phyloP scores from a whole-genome alignment of 2,113 vertebrate species.

The Brachyhypopomus occidentalis region DNA sequence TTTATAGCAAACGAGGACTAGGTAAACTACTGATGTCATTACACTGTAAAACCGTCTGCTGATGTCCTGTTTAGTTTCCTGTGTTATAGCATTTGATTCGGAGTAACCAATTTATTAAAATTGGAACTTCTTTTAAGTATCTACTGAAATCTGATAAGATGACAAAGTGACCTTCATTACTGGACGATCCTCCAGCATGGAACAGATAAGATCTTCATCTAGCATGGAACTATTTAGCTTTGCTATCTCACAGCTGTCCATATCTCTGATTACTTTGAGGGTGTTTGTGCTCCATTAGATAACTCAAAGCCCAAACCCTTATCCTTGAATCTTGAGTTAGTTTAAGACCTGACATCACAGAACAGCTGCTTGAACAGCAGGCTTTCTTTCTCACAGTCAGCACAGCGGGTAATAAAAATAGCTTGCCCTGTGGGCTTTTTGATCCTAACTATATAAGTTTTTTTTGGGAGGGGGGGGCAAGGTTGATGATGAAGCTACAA shows the following conservation, averaged over 20 bases:
- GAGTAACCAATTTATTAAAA: no score
- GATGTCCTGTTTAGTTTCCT: no score
- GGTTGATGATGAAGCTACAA: not conserved
- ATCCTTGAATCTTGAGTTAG: conserved; percentile 25
- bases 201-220: not conserved
- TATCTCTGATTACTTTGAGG: conserved; percentile 9
- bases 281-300: conserved; percentile 4
- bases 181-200: not conserved
- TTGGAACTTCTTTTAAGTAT: not conserved
- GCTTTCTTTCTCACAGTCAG: conserved; percentile 16
- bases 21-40: not conserved
- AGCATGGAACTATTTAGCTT: conserved; percentile 1
- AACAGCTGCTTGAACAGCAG: conserved; percentile 2
- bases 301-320: conserved; percentile 30
- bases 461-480: not conserved
- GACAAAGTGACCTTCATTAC: not conserved
- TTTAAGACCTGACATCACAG: conserved; percentile 6
- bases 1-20: not conserved
- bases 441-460: conserved; percentile 27
- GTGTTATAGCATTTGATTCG: no score
- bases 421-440: conserved; percentile 31
- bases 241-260: conserved; percentile 10
- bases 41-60: no score
- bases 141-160: not conserved
- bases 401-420: conserved; percentile 44